Conservation (phyloP, 2,113 vertebrate species). For the Tapirus terrestris region DNA sequence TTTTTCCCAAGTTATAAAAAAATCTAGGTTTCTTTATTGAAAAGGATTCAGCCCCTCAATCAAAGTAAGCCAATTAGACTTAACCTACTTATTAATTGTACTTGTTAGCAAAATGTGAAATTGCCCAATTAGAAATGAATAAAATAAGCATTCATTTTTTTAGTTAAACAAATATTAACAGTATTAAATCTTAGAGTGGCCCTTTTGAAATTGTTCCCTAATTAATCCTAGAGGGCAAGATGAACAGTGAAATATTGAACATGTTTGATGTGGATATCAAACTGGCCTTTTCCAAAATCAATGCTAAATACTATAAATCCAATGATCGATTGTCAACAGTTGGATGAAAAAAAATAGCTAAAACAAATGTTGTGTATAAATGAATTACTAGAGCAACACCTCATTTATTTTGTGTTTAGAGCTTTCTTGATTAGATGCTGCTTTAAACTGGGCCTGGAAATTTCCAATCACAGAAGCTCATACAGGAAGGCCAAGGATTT, state of each 20-base stretch:
- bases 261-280: background rate
- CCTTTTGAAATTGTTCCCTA: constrained; percentile 75
- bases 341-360: background rate
- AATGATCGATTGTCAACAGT: background rate
- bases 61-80: constrained; percentile 84
- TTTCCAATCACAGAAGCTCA: background rate
- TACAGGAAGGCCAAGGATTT: background rate
- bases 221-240: constrained; percentile 56
- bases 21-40: constrained; percentile 68
- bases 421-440: background rate
- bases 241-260: constrained; percentile 7
- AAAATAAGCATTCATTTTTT: constrained; percentile 83
- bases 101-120: constrained; percentile 80
- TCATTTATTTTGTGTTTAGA: constrained; percentile 50
- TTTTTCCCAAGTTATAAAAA: background rate
- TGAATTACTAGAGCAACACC: background rate
- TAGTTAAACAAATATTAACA: constrained; percentile 85
- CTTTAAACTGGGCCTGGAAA: background rate
- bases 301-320: constrained; percentile 21
- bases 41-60: constrained; percentile 50
- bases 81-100: constrained; percentile 80
- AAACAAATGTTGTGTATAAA: constrained; percentile 20
- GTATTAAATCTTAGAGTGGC: constrained; percentile 83
- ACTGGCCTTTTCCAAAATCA: constrained; percentile 20
- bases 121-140: constrained; percentile 88